Conservation (phyloP, 2,113 vertebrate species). For the Hepsetus odoe region DNA sequence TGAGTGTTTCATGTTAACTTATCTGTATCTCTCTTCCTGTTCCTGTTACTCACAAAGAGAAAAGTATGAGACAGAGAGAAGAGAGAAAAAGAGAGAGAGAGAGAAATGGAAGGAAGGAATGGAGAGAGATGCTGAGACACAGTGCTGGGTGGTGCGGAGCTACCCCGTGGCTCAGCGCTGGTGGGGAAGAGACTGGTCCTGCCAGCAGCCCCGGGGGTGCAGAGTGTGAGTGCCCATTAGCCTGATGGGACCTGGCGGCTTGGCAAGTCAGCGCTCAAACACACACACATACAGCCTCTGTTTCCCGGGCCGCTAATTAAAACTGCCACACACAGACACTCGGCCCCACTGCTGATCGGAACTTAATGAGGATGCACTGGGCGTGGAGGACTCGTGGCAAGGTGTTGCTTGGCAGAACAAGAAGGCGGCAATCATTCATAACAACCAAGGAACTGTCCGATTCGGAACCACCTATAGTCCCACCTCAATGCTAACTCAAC, state of each 20-base stretch:
- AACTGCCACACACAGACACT: constrained; percentile 66
- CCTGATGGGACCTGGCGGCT: constrained; percentile 78
- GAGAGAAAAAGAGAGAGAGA: not conserved
- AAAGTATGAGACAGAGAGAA: not conserved
- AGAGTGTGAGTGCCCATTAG: constrained; percentile 75
- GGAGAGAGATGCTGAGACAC: not conserved
- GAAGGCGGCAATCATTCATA: not conserved
- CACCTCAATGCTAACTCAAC: not conserved
- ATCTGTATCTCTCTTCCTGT: not conserved
- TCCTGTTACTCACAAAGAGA: not conserved
- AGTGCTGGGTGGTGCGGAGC: constrained; percentile 24
- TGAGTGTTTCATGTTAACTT: not conserved
- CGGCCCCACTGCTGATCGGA: constrained; percentile 41
- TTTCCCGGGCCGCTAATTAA: constrained; percentile 75
- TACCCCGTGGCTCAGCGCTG: constrained; percentile 30
- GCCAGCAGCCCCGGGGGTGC: constrained; percentile 66
- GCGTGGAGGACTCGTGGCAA: not conserved
- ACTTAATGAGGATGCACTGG: constrained; percentile 32
- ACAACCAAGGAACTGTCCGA: not conserved
- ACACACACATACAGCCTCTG: constrained; percentile 59
- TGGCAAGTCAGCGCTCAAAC: constrained; percentile 66
- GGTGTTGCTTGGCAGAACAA: not conserved
- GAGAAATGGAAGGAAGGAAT: not conserved
- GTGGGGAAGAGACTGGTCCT: constrained; percentile 55
- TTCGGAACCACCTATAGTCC: not conserved